Evolutionary conservation across 1,140 invertebrate genomes (phyloP), one percentile per base, ranked within the genome.

Genomic region (Apocrypta bakeri): DNA sequence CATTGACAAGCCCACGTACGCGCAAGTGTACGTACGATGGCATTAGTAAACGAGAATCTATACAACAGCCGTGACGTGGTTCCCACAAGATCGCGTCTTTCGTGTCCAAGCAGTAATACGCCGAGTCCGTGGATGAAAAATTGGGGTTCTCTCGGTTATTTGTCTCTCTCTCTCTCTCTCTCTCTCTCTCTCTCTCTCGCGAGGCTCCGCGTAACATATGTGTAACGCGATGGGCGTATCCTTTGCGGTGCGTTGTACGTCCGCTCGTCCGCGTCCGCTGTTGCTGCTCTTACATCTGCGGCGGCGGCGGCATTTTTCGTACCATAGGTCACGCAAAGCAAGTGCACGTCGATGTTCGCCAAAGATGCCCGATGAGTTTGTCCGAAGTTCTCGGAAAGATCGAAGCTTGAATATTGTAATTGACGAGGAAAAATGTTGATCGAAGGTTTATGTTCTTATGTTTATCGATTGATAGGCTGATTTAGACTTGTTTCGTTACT

Each of bases 181-280:
- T n/a, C n/a, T n/a, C n/a, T n/a, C n/a, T n/a, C n/a, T n/a, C n/a
- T n/a, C n/a, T n/a, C n/a, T n/a, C 48, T 56, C 64, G 40, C 25
- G 40, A 56, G 37, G 6, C 24, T 24, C 68, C 80, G 61, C n/a
- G 84, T 83, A 86, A 88, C 87, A 88, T 88, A 87, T 88, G 87
- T 88, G 86, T 88, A 88, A 88, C 87, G 86, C 85, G 83, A 87
- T 86, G 87, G 87, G 87, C 87, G 87, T 87, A 74, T 69, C 71
- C 48, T 81, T 88, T 88, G 87, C 83, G 87, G 87, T 87, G 79
- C 85, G 48, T 64, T 84, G 78, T 83, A 78, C 75, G 81, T 82
- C 79, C 79, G 79, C 63, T 66, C 72, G 42, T 29, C 29, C 78
- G 78, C 48, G 69, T 48, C 79, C 37, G 63, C 33, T 27, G 21